Percentiles rank a stretch among this genome's conserved stretches.
Conservation (phyloP, 1,140 invertebrate species). For the Pararge aegeria region DNA sequence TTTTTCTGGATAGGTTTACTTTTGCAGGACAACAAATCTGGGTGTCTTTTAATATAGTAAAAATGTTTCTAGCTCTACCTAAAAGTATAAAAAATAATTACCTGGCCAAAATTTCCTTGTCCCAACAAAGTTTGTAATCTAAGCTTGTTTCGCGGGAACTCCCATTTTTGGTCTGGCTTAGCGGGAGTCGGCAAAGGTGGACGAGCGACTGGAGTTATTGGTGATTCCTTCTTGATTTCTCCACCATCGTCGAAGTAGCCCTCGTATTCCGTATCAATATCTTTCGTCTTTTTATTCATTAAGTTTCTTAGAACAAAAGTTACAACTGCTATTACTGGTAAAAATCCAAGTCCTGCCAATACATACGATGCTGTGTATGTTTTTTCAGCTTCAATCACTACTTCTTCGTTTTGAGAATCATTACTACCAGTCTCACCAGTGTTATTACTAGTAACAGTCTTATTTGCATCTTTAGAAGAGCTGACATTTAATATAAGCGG, state of each 20-base stretch:
- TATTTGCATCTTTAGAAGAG: constrained; percentile 29
- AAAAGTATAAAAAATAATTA: constrained; percentile 41
- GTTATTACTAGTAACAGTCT: constrained; percentile 30
- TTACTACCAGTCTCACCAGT: constrained; percentile 41
- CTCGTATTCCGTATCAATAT: constrained; percentile 81
- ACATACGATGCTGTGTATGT: constrained; percentile 81
- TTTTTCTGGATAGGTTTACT: no score
- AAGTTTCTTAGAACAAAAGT: constrained; percentile 79
- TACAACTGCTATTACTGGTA: constrained; percentile 80
- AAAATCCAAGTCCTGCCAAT: constrained; percentile 80
- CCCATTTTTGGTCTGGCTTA: constrained; percentile 84
- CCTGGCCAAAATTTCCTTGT: constrained; percentile 92
- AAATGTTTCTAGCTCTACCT: not conserved
- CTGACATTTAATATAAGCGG: constrained; percentile 28
- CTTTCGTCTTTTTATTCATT: constrained; percentile 79
- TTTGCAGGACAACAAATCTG: no score
- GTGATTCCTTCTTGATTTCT: constrained; percentile 74
- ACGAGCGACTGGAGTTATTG: constrained; percentile 73
- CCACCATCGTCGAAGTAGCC: constrained; percentile 79
- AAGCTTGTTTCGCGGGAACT: constrained; percentile 89
- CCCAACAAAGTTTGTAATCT: constrained; percentile 89
- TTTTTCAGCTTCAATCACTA: constrained; percentile 78
- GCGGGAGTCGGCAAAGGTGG: constrained; percentile 76
- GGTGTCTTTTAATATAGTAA: not conserved
- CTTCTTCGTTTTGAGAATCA: constrained; percentile 65